Evolutionary conservation across 2,888 invertebrate genomes (phyloP), one percentile per base, ranked within the genome.

Genomic region (Herminia tarsipennalis): DNA sequence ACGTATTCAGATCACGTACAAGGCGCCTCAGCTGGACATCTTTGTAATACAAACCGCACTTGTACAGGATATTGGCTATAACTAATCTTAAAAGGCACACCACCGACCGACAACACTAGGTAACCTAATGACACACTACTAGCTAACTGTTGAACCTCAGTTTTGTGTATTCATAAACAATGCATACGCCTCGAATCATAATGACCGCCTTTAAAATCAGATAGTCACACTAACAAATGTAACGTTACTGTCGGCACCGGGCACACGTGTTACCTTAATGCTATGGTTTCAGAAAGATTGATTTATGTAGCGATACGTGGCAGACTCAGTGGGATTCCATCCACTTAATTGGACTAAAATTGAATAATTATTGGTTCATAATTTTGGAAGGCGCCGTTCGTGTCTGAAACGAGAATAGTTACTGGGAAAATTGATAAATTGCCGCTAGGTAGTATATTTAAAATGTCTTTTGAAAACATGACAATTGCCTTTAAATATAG

Each of bases 21-120:
- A 57, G 52, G 61, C 66, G 75, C 77, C 76, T 76, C 67, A 71
- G 74, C 61, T 76, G 68, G 73, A 71, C 78, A 70, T 80, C 79
- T 83, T 82, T 81, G 84, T 80, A 81, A 74, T 72, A 73, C 76
- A 76, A 76, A 73, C 70, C 59, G 67, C 64, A 67, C 56, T 65
- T 51, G 63, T 57, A 74, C 81, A 84, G 84, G 83, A 87, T 81
- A 81, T 81, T 63, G 77, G 70, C 73, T 73, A 78, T 81, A 77
- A 75, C 68, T 70, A 62, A 76, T 75, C 76, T 56, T 65, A 84
- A 81, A 84, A 78, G 81, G 82, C 62, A 67, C 70, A 70, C 66
- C 57, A 35, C 67, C 68, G 57, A 58, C 66, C 50, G 64, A 67
- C 50, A 64, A 67, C 53, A 65, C 67, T 73, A 73, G 70, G 71